Evolutionary conservation across 2,113 vertebrate genomes (phyloP), one percentile per base, ranked within the genome.

Genomic region (Takifugu flavidus): DNA sequence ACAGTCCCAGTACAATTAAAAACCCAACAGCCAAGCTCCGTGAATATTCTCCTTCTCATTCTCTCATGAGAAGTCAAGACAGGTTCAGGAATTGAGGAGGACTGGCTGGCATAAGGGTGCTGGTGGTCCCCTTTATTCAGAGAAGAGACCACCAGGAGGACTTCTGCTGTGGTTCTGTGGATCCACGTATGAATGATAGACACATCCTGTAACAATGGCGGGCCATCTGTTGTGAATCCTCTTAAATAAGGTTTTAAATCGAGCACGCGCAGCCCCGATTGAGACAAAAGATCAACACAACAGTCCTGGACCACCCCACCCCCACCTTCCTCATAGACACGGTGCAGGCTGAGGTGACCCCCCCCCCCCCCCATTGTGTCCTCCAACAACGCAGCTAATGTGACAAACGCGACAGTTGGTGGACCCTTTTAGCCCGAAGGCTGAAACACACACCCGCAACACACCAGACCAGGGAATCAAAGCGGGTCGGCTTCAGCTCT

Each of bases 181-280:
- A 66, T 79, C 69, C 56, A 14, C 77, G 85, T 75, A 74, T 60
- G 75, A 69, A 84, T 74, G 80, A 86, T 73, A 82, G 75, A 83
- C 77, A 84, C 71, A 25, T 70, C 70, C 72, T 53, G 60, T 84
- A 86, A 88, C 86, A 90, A 87, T 86, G 72, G 82, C 63, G 75
- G 50, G 42, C 86, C 86, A 90, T 87, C 86, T 88, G 85, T 63
- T 74, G 69, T 0, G 63, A 89, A 90, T 89, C 90, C 87, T 86
- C 84, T 89, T 90, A 87, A 82, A 87, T 58, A 62, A 61, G 74
- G 29, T 77, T 88, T 86, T 84, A 86, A 82, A 72, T 77, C 74
- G 20, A 59, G 62, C 74, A 68, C 82, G 89, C 70, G 72, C 80
- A 84, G 70, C 70, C 68, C 56, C 62, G 53, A 59, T 82, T 78